A percentile compares a stretch with the other conserved stretches of the same genome.
These are phyloP conservation scores for Brachypalpus laphriformis DNA, from an alignment of 2,888 invertebrate genomes.

Conservation along the genomic window DNA sequence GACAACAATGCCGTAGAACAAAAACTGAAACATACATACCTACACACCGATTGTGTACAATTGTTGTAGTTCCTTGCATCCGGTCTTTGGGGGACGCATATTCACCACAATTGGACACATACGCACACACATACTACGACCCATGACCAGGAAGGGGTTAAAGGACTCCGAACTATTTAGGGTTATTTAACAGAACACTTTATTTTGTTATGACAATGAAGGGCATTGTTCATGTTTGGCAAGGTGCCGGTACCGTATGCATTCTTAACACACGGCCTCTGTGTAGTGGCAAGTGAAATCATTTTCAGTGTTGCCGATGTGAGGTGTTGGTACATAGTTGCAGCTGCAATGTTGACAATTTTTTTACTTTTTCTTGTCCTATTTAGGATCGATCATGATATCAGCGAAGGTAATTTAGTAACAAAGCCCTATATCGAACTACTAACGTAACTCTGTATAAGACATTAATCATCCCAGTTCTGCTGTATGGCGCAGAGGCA, in stretches of 20 bases:
- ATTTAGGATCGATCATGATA: too few species aligned
- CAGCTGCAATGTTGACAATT: too few species aligned
- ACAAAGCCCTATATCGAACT: too few species aligned
- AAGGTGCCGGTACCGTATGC: slow-evolving; percentile 36
- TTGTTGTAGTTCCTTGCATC: slow-evolving; percentile 48
- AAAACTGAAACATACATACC: slow-evolving; percentile 24
- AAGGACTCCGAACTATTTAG: slow-evolving; percentile 63
- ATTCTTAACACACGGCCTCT: neutral
- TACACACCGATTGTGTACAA: slow-evolving; percentile 13
- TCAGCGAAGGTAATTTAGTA: too few species aligned
- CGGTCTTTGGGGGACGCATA: slow-evolving; percentile 17
- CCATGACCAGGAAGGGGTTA: slow-evolving; percentile 50
- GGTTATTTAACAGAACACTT: slow-evolving; percentile 57
- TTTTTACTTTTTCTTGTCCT: too few species aligned
- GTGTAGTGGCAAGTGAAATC: neutral
- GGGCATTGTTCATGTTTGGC: slow-evolving; percentile 53
- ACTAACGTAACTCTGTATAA: too few species aligned
- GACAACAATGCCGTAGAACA: slow-evolving; percentile 60
- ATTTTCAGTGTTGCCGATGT: neutral
- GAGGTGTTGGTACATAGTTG: too few species aligned
- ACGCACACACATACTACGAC: neutral
- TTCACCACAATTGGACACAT: slow-evolving; percentile 37
- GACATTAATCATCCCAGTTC: too few species aligned
- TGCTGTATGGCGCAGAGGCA: too few species aligned
- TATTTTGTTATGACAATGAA: slow-evolving; percentile 49